A percentile compares a stretch with the other conserved stretches of the same genome.
Conservation (phyloP, 2,888 invertebrate species). For the Epicampocera succincta region DNA sequence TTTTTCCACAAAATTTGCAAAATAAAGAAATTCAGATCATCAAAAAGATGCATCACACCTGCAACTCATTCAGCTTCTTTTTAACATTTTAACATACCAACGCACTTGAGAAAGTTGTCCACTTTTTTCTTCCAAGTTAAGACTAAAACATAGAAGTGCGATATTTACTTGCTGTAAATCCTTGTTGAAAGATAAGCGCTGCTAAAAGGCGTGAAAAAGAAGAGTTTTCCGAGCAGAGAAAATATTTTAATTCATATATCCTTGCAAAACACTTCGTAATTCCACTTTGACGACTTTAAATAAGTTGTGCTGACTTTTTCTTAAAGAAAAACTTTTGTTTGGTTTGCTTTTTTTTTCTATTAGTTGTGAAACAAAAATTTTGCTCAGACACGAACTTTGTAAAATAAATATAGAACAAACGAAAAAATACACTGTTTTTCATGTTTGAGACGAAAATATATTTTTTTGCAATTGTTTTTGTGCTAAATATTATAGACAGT, state of each 20-base stretch:
- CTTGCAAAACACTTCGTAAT: slow-evolving; percentile 23
- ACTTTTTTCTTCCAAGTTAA: background rate
- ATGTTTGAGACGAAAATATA: too few relatives aligned
- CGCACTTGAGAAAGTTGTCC: background rate
- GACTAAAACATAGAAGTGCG: background rate
- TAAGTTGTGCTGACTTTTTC: slow-evolving; percentile 22
- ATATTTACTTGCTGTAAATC: slow-evolving; percentile 3
- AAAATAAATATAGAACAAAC: background rate
- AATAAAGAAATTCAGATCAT: background rate
- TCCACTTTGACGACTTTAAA: slow-evolving; percentile 34
- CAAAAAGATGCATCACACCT: background rate
- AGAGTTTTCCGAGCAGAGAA: background rate
- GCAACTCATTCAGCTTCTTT: background rate
- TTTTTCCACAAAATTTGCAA: too few relatives aligned
- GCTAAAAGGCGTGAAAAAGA: slow-evolving; percentile 2
- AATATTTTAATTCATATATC: background rate
- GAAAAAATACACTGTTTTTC: background rate
- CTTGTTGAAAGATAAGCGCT: slow-evolving; percentile 11
- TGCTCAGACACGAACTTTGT: background rate
- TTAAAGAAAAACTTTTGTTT: slow-evolving; percentile 21
- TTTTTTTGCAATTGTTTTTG: too few relatives aligned
- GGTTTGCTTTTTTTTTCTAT: background rate
- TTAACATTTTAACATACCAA: background rate
- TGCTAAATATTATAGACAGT: too few relatives aligned
- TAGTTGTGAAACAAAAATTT: background rate